Evolutionary conservation across 2,888 invertebrate genomes (phyloP), one percentile per base, ranked within the genome.

Genomic region (Rotaria macrura): DNA sequence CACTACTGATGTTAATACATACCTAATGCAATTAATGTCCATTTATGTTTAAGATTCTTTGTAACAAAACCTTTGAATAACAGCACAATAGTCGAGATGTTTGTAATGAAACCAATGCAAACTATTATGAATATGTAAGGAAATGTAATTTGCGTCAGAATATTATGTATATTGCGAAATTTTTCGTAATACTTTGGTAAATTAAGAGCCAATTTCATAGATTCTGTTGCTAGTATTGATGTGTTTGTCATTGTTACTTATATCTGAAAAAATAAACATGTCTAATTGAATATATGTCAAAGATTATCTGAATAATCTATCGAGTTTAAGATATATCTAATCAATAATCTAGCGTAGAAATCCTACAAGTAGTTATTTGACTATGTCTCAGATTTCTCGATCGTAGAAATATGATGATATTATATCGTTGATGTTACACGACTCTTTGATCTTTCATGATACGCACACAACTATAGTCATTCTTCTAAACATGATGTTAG

Each of bases 1-100:
- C 4, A 52, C 10, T 23, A 23, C 20, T 52, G 23, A 54, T 25
- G 1, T 65, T 17, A 34, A n/a, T n/a, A n/a, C n/a, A n/a, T n/a
- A 79, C 79, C 79, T 40, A 79, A 43, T n/a, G 79, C 79, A 43
- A 79, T 79, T 5, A 79, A 43, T 79, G 79, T 10, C 43, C 79
- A 43, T 40, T 43, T 79, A n/a, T 79, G 40, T 79, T 5, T 17
- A 65, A 65, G 65, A 38, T 20, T 34, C 38, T 65, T 65, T 34
- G 79, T 43, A 9, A 79, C 25, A 43, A n/a, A 79, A 79, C 25
- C 23, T 43, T 43, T 79, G 43, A n/a, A 79, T 79, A 79, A 43
- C 25, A 79, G 43, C 1, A 79, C 25, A n/a, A 79, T 79, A 20
- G 43, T 79, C 14, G 4, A 79, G 25, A 43, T 43, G 43, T 79